Percentiles rank a stretch among this genome's conserved stretches.
Evolutionary conservation across 2,888 invertebrate genomes (phyloP).

Genomic region (Cephus sareptanus): DNA sequence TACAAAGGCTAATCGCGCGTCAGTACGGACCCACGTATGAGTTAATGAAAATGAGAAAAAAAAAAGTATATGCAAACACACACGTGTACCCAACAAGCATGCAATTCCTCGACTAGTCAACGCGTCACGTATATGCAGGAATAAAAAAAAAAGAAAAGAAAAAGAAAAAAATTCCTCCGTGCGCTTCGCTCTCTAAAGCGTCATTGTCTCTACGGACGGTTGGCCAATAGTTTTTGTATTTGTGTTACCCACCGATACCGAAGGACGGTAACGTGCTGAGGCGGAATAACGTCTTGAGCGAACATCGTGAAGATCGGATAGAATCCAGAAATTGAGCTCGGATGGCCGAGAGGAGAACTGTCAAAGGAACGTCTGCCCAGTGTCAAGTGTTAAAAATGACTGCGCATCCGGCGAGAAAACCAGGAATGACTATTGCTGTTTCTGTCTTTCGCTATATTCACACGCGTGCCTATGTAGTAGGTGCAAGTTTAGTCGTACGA

Average conservation of each 20-base stretch:
- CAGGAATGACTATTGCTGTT: background rate
- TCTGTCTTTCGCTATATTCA: background rate
- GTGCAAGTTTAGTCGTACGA: background rate
- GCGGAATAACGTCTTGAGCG: slow-evolving; percentile 56
- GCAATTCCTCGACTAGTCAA: background rate
- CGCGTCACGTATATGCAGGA: too few relatives aligned
- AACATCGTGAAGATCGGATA: slow-evolving; percentile 28
- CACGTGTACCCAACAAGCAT: background rate
- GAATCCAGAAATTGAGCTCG: slow-evolving; percentile 7
- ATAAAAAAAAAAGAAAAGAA: too few relatives aligned
- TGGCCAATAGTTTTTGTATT: background rate
- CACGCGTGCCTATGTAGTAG: background rate
- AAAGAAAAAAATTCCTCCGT: too few relatives aligned
- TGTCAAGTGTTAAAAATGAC: slow-evolving; percentile 46
- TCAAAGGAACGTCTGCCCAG: slow-evolving; percentile 17
- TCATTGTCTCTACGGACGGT: too few relatives aligned
- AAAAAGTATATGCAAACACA: background rate
- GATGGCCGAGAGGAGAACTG: slow-evolving; percentile 9
- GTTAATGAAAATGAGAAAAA: background rate
- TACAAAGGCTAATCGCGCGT: background rate
- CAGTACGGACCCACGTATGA: background rate
- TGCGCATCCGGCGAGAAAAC: slow-evolving; percentile 38
- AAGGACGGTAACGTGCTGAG: slow-evolving; percentile 55
- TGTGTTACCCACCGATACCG: slow-evolving; percentile 51
- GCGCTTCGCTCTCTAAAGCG: too few relatives aligned